These are phyloP conservation scores for Hipposideros larvatus DNA, from an alignment of 2,797 vertebrate species.

Conservation along the genomic window DNA sequence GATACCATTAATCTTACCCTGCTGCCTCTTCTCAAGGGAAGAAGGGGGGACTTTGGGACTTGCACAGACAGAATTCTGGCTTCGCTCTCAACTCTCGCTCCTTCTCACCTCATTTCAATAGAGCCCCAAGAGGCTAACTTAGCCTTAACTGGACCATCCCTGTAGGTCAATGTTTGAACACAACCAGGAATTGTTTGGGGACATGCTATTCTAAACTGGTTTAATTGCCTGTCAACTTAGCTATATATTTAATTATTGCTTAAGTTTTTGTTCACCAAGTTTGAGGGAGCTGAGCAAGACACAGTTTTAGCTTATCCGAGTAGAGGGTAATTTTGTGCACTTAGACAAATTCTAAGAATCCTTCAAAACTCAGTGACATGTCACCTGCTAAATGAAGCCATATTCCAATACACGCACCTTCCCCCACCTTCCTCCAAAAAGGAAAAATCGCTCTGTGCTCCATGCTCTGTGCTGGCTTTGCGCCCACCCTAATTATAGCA, in stretches of 20 bases:
- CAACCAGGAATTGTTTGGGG: constrained; percentile 44
- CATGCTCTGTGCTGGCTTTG: no score
- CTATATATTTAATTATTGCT: not conserved
- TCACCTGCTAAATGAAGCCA: not conserved
- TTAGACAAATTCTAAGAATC: not conserved
- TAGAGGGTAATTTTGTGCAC: not conserved
- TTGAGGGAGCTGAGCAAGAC: not conserved
- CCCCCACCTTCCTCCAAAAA: not conserved
- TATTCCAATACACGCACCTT: not conserved
- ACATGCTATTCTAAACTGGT: not conserved
- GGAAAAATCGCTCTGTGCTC: no score
- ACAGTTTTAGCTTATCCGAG: not conserved
- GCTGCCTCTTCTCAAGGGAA: not conserved
- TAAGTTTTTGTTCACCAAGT: not conserved
- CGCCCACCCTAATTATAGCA: no score
- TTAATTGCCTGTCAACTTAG: constrained; percentile 32
- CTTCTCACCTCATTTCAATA: not conserved
- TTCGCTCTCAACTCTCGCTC: not conserved
- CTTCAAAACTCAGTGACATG: not conserved
- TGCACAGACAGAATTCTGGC: not conserved
- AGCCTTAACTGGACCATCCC: constrained; percentile 40
- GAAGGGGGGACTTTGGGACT: not conserved
- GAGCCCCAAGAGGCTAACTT: constrained; percentile 9
- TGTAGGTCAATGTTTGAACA: constrained; percentile 5
- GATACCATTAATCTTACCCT: no score